These are phyloP conservation scores for Acanthisitta chloris DNA, from an alignment of 2,113 vertebrate species.

Conservation along the genomic window DNA sequence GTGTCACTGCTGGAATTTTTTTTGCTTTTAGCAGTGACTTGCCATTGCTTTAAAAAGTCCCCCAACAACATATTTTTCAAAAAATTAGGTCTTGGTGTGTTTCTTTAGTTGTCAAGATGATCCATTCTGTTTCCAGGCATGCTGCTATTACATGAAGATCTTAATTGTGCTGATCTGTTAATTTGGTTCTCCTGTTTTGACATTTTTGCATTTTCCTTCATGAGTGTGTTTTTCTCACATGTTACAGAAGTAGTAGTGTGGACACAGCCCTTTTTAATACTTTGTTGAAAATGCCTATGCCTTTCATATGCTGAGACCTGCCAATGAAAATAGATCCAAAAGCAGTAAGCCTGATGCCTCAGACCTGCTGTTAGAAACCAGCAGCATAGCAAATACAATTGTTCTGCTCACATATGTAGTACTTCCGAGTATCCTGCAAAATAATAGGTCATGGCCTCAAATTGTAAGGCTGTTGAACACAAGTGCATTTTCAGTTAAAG, in stretches of 20 bases:
- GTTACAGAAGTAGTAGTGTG: background rate
- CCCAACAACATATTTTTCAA: background rate
- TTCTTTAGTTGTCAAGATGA: background rate
- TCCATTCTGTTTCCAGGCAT: background rate
- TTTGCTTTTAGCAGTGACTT: background rate
- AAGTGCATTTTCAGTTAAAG: background rate
- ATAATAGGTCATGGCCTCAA: background rate
- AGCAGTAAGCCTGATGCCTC: background rate
- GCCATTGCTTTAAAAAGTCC: background rate
- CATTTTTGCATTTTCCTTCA: background rate
- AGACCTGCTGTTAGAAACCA: background rate
- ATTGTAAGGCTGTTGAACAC: background rate
- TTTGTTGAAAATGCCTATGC: background rate
- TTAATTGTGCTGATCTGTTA: background rate
- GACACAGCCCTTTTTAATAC: background rate
- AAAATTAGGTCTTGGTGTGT: background rate
- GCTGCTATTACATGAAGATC: background rate
- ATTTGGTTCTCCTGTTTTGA: background rate
- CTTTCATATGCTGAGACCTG: background rate
- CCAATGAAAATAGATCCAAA: background rate
- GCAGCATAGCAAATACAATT: background rate
- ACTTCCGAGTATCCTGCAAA: background rate
- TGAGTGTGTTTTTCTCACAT: background rate
- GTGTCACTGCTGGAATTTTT: background rate
- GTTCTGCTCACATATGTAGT: background rate